These are phyloP conservation scores for Aspiorhynchus laticeps DNA, from an alignment of 2,113 vertebrate species.

Conservation along the genomic window DNA sequence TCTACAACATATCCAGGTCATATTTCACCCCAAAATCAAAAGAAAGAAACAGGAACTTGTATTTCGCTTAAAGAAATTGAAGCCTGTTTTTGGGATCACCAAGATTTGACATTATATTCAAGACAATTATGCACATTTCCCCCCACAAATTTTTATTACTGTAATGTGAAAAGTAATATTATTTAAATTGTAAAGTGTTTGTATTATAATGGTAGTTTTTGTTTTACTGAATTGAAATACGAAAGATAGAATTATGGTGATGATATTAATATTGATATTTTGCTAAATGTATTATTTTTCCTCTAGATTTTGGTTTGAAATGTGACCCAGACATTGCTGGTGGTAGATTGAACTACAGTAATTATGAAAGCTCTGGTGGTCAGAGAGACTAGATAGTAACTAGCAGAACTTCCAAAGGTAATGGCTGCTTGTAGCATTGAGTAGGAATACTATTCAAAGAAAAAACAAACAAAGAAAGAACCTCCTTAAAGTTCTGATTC, in stretches of 20 bases:
- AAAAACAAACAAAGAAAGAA: neutral
- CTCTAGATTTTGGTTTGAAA: conserved; percentile 17
- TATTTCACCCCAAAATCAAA: conserved; percentile 7
- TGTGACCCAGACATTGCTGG: neutral
- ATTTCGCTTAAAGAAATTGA: no score
- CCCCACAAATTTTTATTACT: neutral
- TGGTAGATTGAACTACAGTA: neutral
- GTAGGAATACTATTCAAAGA: neutral
- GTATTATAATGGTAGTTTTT: neutral
- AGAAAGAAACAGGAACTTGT: neutral
- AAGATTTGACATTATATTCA: neutral
- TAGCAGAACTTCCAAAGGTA: neutral
- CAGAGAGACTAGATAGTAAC: neutral
- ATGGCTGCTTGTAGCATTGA: conserved; percentile 14
- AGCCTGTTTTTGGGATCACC: no score
- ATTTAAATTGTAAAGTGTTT: neutral
- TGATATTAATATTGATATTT: neutral
- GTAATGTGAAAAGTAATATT: neutral
- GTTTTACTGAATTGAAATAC: neutral
- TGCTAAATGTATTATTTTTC: neutral
- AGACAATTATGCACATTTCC: neutral
- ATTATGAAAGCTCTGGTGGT: neutral
- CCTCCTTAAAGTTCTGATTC: neutral
- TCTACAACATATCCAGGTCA: conserved; percentile 16
- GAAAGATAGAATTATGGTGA: neutral